These are phyloP conservation scores for Zaprionus davidi DNA, from an alignment of 1,140 invertebrate species.

Conservation along the genomic window DNA sequence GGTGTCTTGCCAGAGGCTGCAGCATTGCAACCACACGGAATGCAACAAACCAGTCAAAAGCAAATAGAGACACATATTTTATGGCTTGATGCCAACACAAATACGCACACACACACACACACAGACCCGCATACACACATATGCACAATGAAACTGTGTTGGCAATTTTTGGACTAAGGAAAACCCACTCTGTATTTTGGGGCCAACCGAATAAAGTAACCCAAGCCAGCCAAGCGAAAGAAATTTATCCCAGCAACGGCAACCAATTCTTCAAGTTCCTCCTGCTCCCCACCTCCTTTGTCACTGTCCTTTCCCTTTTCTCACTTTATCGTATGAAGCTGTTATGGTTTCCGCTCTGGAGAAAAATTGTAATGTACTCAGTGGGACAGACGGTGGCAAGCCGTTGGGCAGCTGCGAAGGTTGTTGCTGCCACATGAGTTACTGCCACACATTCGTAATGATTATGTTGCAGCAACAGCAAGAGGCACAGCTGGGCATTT, in stretches of 20 bases:
- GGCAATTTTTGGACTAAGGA: constrained; percentile 8
- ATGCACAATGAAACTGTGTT: constrained; percentile 5
- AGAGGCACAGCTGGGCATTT: constrained; percentile 9
- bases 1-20: not conserved
- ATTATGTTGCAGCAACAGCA: constrained; percentile 55
- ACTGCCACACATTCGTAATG: constrained; percentile 66
- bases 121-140: not conserved
- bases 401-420: constrained; percentile 15
- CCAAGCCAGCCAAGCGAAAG: constrained; percentile 30
- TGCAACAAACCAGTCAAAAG: constrained; percentile 46
- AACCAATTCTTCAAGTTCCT: not conserved
- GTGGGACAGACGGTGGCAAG: constrained; percentile 10
- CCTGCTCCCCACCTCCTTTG: too few species aligned
- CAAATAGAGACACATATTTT: constrained; percentile 43
- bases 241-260: constrained; percentile 18
- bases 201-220: constrained; percentile 49
- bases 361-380: constrained; percentile 43
- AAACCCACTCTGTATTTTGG: constrained; percentile 15
- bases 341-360: constrained; percentile 39
- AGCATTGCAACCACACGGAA: constrained; percentile 20
- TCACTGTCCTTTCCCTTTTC: not conserved
- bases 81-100: constrained; percentile 23
- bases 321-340: constrained; percentile 28
- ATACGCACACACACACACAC: not conserved
- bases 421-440: constrained; percentile 45